Evolutionary conservation across 2,797 vertebrate species (phyloP).

Genomic region (Tauraco hartlaubi): DNA sequence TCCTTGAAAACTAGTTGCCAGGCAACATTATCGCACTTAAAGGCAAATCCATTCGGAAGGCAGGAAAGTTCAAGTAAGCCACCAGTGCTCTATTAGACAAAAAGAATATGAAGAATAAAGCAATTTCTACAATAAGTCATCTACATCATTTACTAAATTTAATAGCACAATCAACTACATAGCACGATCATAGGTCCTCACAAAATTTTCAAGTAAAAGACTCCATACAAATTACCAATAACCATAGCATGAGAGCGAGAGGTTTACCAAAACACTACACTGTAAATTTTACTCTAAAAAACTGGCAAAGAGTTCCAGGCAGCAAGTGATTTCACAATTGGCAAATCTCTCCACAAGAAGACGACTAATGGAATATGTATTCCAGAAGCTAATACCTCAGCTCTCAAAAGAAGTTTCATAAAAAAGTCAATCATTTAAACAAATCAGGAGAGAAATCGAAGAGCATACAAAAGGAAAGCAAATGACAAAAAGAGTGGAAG

Average conservation of each 20-base stretch:
- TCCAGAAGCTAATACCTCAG: neutral
- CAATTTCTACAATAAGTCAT: neutral
- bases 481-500: neutral
- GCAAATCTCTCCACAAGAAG: neutral
- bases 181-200: neutral
- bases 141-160: neutral
- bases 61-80: neutral
- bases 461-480: neutral
- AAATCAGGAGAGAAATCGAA: neutral
- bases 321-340: neutral
- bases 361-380: neutral
- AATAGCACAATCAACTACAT: neutral
- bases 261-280: neutral
- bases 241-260: neutral
- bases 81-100: neutral
- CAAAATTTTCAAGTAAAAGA: neutral
- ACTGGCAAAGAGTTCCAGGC: neutral
- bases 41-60: neutral
- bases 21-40: neutral
- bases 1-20: neutral
- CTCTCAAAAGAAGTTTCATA: neutral
- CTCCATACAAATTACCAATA: neutral
- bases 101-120: neutral
- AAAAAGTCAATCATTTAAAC: conserved; percentile 4
- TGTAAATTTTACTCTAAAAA: neutral